Evolutionary conservation across 1,140 invertebrate species (phyloP).

Genomic region (Leptinotarsa texana): DNA sequence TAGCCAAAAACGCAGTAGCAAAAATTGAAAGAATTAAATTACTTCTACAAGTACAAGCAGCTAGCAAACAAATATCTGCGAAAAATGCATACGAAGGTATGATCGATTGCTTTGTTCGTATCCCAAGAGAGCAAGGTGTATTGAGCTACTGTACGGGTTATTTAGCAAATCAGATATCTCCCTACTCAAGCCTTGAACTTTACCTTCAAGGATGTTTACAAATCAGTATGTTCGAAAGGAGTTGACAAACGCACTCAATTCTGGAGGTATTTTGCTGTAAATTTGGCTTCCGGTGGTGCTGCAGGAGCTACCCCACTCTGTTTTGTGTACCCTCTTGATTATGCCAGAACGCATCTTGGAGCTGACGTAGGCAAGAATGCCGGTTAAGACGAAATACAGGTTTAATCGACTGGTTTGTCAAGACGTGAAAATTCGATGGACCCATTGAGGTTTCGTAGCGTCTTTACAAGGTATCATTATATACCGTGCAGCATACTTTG

Average conservation of each 20-base stretch:
- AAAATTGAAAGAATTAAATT: constrained; percentile 91
- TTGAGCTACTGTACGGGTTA: constrained; percentile 91
- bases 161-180: constrained; percentile 91
- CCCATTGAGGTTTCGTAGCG: constrained; percentile 81
- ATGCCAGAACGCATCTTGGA: constrained; percentile 86
- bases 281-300: constrained; percentile 90
- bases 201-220: constrained; percentile 92
- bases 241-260: constrained; percentile 90
- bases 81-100: constrained; percentile 85
- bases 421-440: constrained; percentile 84
- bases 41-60: constrained; percentile 85
- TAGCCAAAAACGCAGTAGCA: constrained; percentile 84
- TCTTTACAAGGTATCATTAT: constrained; percentile 88
- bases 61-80: constrained; percentile 79
- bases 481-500: constrained; percentile 89
- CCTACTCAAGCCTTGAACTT: constrained; percentile 97
- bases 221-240: constrained; percentile 79
- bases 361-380: constrained; percentile 80
- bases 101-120: constrained; percentile 82
- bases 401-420: constrained; percentile 78
- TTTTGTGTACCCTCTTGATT: constrained; percentile 95
- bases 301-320: constrained; percentile 92
- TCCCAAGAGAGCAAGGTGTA: constrained; percentile 84
- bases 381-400: constrained; percentile 76
- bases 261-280: constrained; percentile 80